Percentiles rank a stretch among this genome's conserved stretches.
Evolutionary conservation across 37 sponge, comb jelly and placozoan species (phyloP).

Genomic region (Aplysina aerophoba): DNA sequence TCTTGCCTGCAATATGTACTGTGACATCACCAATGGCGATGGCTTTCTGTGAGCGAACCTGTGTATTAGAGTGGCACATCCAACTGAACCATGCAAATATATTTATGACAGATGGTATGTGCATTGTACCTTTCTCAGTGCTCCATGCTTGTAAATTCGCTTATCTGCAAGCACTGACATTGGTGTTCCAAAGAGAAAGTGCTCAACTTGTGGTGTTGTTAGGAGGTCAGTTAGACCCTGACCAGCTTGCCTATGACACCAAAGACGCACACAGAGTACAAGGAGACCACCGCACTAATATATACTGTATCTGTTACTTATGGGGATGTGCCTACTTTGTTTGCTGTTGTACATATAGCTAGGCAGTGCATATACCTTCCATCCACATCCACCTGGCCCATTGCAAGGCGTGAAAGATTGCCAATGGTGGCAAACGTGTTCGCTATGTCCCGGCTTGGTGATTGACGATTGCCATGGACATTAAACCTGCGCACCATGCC

Average conservation of each 20-base stretch:
- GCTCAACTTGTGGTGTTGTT: background rate
- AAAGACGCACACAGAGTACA: no score
- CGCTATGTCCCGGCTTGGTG: conserved; percentile 61
- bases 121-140: conserved; percentile 37
- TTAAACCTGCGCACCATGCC: conserved; percentile 33
- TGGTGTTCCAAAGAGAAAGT: conserved; percentile 35
- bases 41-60: background rate
- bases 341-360: no score
- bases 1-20: background rate
- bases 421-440: conserved; percentile 19
- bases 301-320: background rate
- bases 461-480: conserved; percentile 44
- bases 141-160: conserved; percentile 39
- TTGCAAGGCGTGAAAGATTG: conserved; percentile 16
- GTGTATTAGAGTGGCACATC: no score
- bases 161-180: background rate
- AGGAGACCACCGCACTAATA: background rate
- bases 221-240: conserved; percentile 23
- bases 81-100: background rate
- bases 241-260: background rate
- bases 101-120: background rate
- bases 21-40: background rate
- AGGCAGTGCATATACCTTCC: background rate
- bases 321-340: background rate
- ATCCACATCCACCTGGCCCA: conserved; percentile 20